These are phyloP conservation scores for Rafetus swinhoei DNA, from an alignment of 2,113 vertebrate genomes.

Conservation along the genomic window DNA sequence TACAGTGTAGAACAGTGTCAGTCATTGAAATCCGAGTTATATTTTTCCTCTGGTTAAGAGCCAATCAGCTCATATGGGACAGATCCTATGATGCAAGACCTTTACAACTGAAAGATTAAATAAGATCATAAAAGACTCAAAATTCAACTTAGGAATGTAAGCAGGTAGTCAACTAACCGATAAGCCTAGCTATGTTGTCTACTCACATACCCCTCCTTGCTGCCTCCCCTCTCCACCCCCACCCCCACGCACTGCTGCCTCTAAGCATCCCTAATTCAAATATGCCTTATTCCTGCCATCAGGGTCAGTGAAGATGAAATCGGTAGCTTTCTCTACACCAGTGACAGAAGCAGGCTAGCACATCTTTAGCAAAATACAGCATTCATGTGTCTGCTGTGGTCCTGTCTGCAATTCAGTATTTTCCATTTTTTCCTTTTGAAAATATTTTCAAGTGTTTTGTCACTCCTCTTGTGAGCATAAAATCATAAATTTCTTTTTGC, in stretches of 20 bases:
- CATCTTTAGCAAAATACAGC: not conserved
- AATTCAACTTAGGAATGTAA: no score
- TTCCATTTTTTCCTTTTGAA: no score
- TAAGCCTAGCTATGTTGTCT: no score
- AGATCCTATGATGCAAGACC: not conserved
- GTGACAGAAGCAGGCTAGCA: not conserved
- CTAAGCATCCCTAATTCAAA: not conserved
- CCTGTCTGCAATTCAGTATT: no score
- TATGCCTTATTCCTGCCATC: not conserved
- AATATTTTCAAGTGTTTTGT: no score
- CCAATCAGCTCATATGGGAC: not conserved
- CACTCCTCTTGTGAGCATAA: no score
- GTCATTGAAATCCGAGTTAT: not conserved
- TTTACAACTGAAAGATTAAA: not conserved
- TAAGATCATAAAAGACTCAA: not conserved
- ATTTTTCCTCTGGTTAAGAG: fast-evolving
- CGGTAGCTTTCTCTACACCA: not conserved
- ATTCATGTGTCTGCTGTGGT: not conserved
- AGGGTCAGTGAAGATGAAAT: not conserved
- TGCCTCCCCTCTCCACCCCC: no score
- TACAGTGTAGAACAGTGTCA: not conserved
- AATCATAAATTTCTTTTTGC: no score
- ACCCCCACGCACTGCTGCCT: no score
- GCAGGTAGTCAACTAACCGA: no score
- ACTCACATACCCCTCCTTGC: no score